A percentile compares a stretch with the other conserved stretches of the same genome.
These are phyloP conservation scores for Actenoides lindsayi DNA, from an alignment of 2,113 vertebrate species.

Conservation along the genomic window DNA sequence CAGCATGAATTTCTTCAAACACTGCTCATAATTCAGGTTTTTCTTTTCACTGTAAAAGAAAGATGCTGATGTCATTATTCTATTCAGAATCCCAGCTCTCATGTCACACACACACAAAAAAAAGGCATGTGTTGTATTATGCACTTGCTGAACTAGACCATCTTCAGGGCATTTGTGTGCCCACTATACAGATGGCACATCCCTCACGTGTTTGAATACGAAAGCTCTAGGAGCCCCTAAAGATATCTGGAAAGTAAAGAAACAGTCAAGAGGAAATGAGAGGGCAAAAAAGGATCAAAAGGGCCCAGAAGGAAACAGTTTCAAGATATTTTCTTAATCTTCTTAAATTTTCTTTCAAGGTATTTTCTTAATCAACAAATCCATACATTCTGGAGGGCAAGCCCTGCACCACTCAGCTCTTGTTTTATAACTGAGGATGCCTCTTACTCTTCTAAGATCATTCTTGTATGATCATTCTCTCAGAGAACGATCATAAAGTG, in stretches of 20 bases:
- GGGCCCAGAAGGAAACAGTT: neutral
- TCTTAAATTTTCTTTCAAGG: neutral
- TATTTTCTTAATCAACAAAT: conserved; percentile 7
- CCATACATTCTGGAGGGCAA: neutral
- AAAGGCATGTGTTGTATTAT: neutral
- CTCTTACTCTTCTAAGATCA: neutral
- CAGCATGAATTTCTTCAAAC: neutral
- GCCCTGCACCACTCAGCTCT: neutral
- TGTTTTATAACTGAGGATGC: neutral
- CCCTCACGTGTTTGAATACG: neutral
- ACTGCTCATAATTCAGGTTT: neutral
- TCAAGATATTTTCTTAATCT: neutral
- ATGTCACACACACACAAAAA: neutral
- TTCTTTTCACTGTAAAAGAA: conserved; percentile 2
- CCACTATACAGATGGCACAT: neutral
- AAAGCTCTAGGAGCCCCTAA: neutral
- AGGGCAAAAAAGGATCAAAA: neutral
- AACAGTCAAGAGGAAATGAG: neutral
- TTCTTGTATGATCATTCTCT: too few relatives aligned
- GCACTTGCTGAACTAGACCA: neutral
- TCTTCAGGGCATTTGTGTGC: neutral
- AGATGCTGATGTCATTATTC: neutral
- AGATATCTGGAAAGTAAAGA: neutral
- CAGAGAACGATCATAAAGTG: neutral
- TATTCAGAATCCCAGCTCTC: neutral